phyloP scores from a whole-genome alignment of 2,888 invertebrate genomes.

The Parascotia fuliginaria region DNA sequence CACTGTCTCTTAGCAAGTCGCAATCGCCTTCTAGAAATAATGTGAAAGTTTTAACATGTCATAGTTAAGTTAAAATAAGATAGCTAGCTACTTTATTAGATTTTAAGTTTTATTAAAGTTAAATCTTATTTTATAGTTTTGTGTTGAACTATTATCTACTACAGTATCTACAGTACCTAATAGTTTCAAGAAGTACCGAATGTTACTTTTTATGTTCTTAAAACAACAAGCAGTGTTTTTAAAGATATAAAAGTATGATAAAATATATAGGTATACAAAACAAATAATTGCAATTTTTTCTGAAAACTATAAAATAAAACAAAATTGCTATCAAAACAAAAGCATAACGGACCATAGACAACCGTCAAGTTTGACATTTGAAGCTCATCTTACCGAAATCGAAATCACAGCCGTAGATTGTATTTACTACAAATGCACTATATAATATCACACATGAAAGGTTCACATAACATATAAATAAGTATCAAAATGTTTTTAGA shows the following conservation, averaged over 20 bases:
- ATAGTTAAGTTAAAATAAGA: no score
- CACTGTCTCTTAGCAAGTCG: constrained; percentile 85
- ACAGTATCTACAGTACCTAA: no score
- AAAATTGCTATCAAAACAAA: constrained; percentile 38
- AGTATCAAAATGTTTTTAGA: constrained; percentile 46
- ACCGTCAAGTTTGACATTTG: constrained; percentile 48
- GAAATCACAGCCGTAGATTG: constrained; percentile 16
- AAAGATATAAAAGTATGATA: no score
- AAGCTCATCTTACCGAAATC: constrained; percentile 7
- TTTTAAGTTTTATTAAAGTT: no score
- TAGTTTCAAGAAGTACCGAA: no score
- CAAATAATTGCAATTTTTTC: no score
- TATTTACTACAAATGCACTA: constrained; percentile 21
- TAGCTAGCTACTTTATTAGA: no score
- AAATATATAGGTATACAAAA: no score
- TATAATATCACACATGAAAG: constrained; percentile 18
- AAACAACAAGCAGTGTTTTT: no score
- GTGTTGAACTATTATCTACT: no score
- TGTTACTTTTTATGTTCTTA: no score
- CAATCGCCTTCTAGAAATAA: constrained; percentile 66
- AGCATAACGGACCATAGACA: constrained; percentile 45
- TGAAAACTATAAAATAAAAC: background rate
- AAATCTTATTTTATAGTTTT: no score
- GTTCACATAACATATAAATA: constrained; percentile 8
- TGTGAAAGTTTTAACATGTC: background rate